Percentiles rank a stretch among this genome's conserved stretches.
Conservation (phyloP, 1,140 invertebrate species). For the Bombus cullumanus region DNA sequence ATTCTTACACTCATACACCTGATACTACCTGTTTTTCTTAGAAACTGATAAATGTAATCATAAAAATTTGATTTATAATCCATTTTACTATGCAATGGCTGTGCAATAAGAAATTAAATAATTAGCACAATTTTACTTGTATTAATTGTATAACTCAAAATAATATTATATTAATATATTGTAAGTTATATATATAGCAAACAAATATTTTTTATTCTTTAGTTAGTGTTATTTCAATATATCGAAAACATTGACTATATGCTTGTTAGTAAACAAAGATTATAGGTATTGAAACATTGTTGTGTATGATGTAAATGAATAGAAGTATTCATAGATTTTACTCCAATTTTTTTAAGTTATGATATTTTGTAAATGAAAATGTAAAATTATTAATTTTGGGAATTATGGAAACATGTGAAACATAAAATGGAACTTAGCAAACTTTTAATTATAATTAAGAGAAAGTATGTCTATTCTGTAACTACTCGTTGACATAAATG, state of each 20-base stretch:
- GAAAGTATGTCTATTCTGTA: conserved; percentile 33
- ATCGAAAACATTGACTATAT: neutral
- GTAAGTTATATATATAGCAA: conserved; percentile 9
- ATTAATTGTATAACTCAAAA: conserved; percentile 22
- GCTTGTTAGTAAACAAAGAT: neutral
- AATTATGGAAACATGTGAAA: conserved; percentile 16
- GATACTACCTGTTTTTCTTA: conserved; percentile 23
- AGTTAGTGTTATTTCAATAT: conserved; percentile 6
- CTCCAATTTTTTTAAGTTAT: neutral
- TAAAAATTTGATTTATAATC: conserved; percentile 22
- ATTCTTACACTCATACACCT: neutral
- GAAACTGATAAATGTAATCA: conserved; percentile 20
- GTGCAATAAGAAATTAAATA: conserved; percentile 30
- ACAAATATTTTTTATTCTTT: conserved; percentile 12
- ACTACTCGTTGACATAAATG: conserved; percentile 30
- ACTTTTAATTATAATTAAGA: conserved; percentile 34
- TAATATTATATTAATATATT: conserved; percentile 25
- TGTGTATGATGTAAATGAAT: neutral
- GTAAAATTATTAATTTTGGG: conserved; percentile 26
- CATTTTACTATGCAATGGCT: conserved; percentile 29
- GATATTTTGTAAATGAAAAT: neutral
- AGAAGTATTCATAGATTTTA: neutral
- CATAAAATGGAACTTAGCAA: conserved; percentile 53
- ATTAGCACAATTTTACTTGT: conserved; percentile 26
- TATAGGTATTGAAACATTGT: neutral